These are phyloP conservation scores for Dryobota labecula DNA, from an alignment of 2,888 invertebrate species.

Conservation along the genomic window DNA sequence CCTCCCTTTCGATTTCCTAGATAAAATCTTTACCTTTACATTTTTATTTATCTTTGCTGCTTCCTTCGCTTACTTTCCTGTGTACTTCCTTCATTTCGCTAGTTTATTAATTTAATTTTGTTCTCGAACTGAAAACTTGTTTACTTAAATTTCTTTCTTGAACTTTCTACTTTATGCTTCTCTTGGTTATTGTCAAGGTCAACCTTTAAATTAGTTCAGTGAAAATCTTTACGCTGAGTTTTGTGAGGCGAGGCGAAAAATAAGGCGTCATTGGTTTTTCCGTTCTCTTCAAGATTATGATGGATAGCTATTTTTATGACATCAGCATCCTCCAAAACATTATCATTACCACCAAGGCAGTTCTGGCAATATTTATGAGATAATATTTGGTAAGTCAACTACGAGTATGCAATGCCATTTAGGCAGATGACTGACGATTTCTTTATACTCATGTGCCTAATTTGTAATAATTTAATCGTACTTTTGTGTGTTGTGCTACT, in stretches of 20 bases:
- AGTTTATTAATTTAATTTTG: slow-evolving; percentile 35
- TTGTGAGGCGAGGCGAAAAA: neutral
- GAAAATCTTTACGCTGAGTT: neutral
- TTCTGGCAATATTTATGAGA: neutral
- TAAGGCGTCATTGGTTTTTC: neutral
- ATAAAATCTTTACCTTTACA: neutral
- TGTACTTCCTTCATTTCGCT: slow-evolving; percentile 8
- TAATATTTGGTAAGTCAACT: neutral
- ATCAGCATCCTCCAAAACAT: neutral
- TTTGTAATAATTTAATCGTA: no score
- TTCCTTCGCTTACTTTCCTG: neutral
- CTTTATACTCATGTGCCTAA: no score
- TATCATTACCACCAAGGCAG: neutral
- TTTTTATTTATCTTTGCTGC: slow-evolving; percentile 7
- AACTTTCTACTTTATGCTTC: slow-evolving; percentile 8
- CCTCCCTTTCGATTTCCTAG: neutral
- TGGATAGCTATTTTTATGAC: neutral
- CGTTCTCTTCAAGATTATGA: no score
- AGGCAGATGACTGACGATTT: neutral
- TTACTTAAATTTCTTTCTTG: slow-evolving; percentile 16
- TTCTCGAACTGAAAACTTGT: slow-evolving; percentile 20
- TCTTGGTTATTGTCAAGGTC: slow-evolving; percentile 4
- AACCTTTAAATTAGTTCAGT: neutral
- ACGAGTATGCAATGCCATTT: neutral
- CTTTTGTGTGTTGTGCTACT: no score